A percentile compares a stretch with the other conserved stretches of the same genome.
Evolutionary conservation across 2,113 vertebrate genomes (phyloP).

Genomic region (Erythrocebus patas): DNA sequence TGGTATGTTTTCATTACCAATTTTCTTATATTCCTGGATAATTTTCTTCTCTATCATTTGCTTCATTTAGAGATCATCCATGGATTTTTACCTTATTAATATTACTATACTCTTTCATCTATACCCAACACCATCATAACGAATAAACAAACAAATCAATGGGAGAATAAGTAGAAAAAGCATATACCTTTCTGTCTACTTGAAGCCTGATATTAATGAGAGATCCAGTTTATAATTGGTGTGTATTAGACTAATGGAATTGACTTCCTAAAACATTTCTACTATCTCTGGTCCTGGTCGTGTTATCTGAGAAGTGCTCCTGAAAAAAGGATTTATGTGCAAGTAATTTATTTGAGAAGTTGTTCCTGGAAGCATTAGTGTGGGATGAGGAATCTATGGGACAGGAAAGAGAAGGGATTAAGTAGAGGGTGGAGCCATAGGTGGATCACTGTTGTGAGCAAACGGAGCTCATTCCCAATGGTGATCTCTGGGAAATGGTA

Average conservation of each 20-base stretch:
- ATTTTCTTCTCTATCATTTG: neutral
- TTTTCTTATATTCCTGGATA: neutral
- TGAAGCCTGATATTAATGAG: neutral
- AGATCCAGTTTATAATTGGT: neutral
- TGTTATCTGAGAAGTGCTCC: neutral
- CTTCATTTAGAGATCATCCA: neutral
- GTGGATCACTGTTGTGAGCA: neutral
- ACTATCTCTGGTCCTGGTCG: neutral
- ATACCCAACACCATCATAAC: neutral
- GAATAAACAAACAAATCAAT: neutral
- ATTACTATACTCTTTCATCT: neutral
- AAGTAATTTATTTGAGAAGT: neutral
- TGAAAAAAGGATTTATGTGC: neutral
- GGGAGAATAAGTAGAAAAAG: neutral
- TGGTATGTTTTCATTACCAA: neutral
- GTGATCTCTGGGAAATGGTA: neutral
- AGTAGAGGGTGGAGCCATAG: neutral
- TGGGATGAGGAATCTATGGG: neutral
- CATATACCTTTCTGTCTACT: neutral
- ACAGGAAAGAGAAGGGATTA: neutral
- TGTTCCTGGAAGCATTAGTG: neutral
- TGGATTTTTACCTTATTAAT: neutral
- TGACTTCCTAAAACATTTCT: neutral
- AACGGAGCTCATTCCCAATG: too few species aligned
- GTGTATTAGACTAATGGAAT: neutral